Percentiles rank a stretch among this genome's conserved stretches.
phyloP scores from a whole-genome alignment of 2,797 vertebrate species.

The Smutsia temminckii region DNA sequence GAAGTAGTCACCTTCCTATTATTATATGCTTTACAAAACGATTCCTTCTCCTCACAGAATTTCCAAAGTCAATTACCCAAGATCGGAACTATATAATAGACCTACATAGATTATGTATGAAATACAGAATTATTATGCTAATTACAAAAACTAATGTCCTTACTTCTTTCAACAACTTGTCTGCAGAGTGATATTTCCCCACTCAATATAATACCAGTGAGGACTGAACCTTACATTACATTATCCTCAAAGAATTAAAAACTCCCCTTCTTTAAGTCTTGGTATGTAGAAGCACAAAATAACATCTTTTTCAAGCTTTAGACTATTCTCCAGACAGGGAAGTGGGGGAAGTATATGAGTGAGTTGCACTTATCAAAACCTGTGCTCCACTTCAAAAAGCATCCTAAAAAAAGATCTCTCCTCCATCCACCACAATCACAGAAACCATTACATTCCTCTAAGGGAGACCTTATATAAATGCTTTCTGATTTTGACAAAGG shows the following conservation, averaged over 20 bases:
- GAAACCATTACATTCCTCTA: background rate
- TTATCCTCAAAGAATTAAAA: slow-evolving; percentile 18
- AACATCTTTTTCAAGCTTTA: background rate
- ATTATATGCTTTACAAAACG: background rate
- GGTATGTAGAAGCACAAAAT: background rate
- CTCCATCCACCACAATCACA: background rate
- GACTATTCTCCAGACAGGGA: background rate
- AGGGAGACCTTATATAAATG: background rate
- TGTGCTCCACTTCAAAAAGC: background rate
- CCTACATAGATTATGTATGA: background rate
- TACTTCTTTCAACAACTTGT: background rate
- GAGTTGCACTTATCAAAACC: background rate
- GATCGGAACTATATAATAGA: background rate
- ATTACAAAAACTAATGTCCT: slow-evolving; percentile 23
- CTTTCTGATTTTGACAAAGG: background rate
- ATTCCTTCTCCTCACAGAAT: background rate
- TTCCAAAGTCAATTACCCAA: background rate
- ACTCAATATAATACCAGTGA: background rate
- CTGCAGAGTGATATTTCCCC: background rate
- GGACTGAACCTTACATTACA: background rate
- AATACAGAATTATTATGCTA: background rate
- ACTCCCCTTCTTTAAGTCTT: background rate
- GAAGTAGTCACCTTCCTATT: background rate
- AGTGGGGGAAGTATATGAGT: background rate
- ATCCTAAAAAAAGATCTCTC: background rate